phyloP scores from a whole-genome alignment of 2,797 vertebrate genomes.

The Ptychobarbus kaznakovi region DNA sequence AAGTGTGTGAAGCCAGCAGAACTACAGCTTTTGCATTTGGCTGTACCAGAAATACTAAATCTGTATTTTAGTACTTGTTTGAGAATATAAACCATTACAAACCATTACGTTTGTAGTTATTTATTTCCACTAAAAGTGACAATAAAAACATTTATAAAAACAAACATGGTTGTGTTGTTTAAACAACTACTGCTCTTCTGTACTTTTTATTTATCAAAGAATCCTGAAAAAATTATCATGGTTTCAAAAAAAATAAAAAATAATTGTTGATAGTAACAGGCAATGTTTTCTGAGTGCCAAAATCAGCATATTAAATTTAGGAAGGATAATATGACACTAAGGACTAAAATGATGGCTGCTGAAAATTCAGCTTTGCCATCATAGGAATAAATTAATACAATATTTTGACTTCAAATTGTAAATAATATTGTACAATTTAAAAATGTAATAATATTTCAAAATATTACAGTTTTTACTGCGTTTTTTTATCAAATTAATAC shows the following conservation, averaged over 20 bases:
- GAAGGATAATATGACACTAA: background rate
- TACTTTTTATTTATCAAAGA: background rate
- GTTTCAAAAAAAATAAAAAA: background rate
- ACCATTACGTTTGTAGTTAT: background rate
- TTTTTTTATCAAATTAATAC: background rate
- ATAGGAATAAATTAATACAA: background rate
- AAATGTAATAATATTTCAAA: background rate
- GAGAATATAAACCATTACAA: background rate
- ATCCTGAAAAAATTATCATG: background rate
- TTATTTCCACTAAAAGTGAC: background rate
- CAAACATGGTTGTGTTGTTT: background rate
- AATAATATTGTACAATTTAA: background rate
- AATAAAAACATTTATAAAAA: background rate
- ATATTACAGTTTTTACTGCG: background rate
- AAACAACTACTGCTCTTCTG: too few relatives aligned
- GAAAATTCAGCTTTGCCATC: background rate
- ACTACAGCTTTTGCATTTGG: background rate
- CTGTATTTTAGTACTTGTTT: background rate
- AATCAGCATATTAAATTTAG: background rate
- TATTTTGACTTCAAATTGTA: too few relatives aligned
- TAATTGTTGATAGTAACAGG: background rate
- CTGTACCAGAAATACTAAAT: background rate
- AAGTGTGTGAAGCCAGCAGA: slow-evolving; percentile 8
- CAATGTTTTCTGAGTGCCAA: background rate
- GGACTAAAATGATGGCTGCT: background rate